Conservation (phyloP, 2,113 vertebrate genomes). For the Podilymbus podiceps region DNA sequence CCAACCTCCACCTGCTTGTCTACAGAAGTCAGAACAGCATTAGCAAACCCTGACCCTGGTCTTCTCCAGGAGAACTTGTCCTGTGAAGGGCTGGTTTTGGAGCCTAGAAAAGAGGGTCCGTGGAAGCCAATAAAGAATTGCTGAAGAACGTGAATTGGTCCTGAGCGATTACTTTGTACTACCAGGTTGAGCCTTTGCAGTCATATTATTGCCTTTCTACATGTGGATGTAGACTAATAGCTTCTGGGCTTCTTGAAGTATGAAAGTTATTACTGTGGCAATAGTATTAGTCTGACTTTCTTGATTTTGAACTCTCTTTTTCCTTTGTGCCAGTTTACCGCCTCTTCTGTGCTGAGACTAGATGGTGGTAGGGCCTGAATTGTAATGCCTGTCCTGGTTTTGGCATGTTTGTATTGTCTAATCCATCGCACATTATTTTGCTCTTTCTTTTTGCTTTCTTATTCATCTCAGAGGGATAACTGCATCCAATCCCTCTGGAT, state of each 20-base stretch:
- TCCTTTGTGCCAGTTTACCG: not conserved
- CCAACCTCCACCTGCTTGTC: not conserved
- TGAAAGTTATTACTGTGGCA: not conserved
- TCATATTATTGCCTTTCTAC: not conserved
- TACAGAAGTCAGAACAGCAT: not conserved
- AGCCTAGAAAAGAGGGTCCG: not conserved
- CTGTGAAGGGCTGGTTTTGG: not conserved
- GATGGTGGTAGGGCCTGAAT: not conserved
- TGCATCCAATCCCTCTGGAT: not conserved
- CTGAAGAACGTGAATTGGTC: not conserved
- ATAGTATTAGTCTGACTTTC: not conserved
- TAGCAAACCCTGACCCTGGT: not conserved
- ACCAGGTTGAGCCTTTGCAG: not conserved
- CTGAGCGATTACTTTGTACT: not conserved
- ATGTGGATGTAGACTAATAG: not conserved
- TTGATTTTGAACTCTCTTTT: not conserved
- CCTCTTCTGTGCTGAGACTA: not conserved
- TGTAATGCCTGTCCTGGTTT: not conserved
- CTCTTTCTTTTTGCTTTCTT: not conserved
- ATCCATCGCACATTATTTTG: not conserved
- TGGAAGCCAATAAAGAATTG: not conserved
- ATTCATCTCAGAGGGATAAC: not conserved
- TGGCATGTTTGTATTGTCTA: not conserved
- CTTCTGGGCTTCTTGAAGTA: not conserved
- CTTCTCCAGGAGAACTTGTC: not conserved